A percentile compares a stretch with the other conserved stretches of the same genome.
phyloP scores from a whole-genome alignment of 2,113 vertebrate genomes.

The Lynx canadensis region DNA sequence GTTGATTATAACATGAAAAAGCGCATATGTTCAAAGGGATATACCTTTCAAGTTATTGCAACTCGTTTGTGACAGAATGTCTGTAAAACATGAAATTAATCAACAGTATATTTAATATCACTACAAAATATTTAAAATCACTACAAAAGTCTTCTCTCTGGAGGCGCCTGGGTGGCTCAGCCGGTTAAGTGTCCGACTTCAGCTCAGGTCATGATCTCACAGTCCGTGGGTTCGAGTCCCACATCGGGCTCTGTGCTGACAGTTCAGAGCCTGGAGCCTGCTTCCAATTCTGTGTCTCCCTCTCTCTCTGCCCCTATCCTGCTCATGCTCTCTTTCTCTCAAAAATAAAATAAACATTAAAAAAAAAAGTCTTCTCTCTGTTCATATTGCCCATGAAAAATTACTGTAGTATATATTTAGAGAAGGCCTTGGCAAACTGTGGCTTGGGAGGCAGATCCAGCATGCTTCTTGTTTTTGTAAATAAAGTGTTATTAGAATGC shows the following conservation, averaged over 20 bases:
- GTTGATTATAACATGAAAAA: slow-evolving; percentile 79
- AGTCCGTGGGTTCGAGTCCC: no score
- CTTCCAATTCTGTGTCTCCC: no score
- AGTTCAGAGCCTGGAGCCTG: no score
- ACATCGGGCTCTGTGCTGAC: no score
- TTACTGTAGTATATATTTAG: slow-evolving; percentile 83
- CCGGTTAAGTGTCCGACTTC: no score
- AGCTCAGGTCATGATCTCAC: no score
- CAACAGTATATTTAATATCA: slow-evolving; percentile 86
- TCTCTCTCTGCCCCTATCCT: no score
- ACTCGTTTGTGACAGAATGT: slow-evolving; percentile 86
- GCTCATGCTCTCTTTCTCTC: no score
- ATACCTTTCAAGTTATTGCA: slow-evolving; percentile 88
- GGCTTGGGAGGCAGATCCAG: not conserved
- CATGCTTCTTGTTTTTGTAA: slow-evolving; percentile 9
- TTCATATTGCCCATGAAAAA: slow-evolving; percentile 83
- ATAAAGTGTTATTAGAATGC: slow-evolving; percentile 17
- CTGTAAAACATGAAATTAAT: slow-evolving; percentile 87
- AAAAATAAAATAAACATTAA: no score
- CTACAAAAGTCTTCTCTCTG: slow-evolving; percentile 86
- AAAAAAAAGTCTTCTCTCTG: slow-evolving; percentile 83
- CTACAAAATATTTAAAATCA: slow-evolving; percentile 83
- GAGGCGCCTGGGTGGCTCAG: no score
- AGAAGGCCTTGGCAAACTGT: not conserved
- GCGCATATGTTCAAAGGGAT: slow-evolving; percentile 85